Base-by-base conservation (phyloP, 2,797 vertebrate genomes). In the Sarcophilus harrisii region DNA sequence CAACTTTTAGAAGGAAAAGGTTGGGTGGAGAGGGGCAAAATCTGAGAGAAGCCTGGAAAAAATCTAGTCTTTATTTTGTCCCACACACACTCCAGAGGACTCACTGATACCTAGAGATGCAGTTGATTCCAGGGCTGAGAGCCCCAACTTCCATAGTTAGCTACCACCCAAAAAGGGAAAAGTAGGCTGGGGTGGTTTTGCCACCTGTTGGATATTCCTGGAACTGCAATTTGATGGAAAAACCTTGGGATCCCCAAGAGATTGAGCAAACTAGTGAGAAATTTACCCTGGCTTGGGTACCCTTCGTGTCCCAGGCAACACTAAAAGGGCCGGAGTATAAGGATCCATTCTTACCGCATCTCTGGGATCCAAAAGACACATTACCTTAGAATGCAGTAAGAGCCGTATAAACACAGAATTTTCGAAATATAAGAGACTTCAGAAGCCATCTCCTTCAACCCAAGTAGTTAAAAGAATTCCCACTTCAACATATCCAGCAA, bases 121-220 rank as follows among this genome's bases (percentile, higher is more conserved):
- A 49, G 5, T 32, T 27, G n/a, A 62, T 54, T 21, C 2, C 16
- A 2, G 10, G 38, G 60, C 59, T 27, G 0, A 0, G 52, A 38
- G 45, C 60, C 38, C 89, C 81, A 5, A 5, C 91, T 94, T 59
- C n/a, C 45, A 24, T 49, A 94, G 57, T 8, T 13, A 55, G 5
- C 0, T 8, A 45, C 24, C 66, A 32, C 1, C 0, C 13, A 66
- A 16, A 21, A 66, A 92, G 24, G 60, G 57, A 58, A 87, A 52
- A 9, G 57, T 49, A 60, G 89, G 45, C 87, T 62, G 73, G 57
- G 58, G 62, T n/a, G 11, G 30, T 96, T 95, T 94, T 91, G 97
- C 97, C 92, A 92, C 94, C 95, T 97, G 62, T 89, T 94, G 97
- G 96, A 21, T 55, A 90, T 87, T 0, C 0, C 49, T 13, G 87